Evolutionary conservation across 2,888 invertebrate species (phyloP).

Genomic region (Ceramica pisi): DNA sequence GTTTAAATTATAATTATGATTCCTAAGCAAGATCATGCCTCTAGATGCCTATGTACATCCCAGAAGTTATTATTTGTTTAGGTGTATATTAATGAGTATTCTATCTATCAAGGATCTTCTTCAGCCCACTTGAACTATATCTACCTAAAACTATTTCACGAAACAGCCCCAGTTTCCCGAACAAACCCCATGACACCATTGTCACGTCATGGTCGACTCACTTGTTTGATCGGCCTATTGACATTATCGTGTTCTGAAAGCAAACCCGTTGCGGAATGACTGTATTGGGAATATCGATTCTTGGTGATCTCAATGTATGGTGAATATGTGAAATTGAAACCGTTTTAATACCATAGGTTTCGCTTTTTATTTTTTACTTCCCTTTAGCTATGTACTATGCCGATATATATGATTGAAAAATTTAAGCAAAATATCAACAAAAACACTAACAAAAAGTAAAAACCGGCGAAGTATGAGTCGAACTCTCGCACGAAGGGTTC

Average conservation of each 20-base stretch:
- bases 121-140: background rate
- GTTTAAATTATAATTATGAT: background rate
- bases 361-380: background rate
- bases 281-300: constrained; percentile 20
- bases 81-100: background rate
- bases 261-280: background rate
- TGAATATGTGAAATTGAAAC: constrained; percentile 8
- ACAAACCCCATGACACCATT: background rate
- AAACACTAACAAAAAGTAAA: no score
- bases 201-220: background rate
- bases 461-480: no score
- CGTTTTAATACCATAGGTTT: no score
- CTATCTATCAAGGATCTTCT: background rate
- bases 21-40: background rate
- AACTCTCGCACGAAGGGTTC: no score
- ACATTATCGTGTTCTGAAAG: constrained; percentile 18
- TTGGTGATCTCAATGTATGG: background rate
- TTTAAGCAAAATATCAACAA: background rate
- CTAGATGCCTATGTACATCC: background rate
- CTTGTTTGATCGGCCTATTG: constrained; percentile 10
- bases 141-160: background rate
- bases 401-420: background rate
- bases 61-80: background rate
- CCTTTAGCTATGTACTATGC: background rate
- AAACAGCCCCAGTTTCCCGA: background rate